phyloP scores from a whole-genome alignment of 1,140 invertebrate genomes.

The Hyphantria cunea region DNA sequence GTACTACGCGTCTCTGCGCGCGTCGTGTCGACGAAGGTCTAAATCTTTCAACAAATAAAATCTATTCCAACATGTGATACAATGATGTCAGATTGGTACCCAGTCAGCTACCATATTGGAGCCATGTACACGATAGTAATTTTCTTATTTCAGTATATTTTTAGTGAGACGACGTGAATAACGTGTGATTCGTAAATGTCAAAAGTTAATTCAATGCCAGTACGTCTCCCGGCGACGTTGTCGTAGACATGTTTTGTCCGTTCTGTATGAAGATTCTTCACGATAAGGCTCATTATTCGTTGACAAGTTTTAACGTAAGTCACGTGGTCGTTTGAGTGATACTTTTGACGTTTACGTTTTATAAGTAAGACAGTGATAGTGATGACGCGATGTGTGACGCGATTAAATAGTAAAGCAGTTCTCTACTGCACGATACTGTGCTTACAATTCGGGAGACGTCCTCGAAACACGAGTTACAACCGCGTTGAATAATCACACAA shows the following conservation, averaged over 20 bases:
- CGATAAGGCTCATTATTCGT: slow-evolving; percentile 67
- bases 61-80: slow-evolving; percentile 76
- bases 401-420: slow-evolving; percentile 22
- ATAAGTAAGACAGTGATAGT: slow-evolving; percentile 49
- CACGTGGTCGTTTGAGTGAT: slow-evolving; percentile 53
- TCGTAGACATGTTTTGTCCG: slow-evolving; percentile 52
- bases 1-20: slow-evolving; percentile 42
- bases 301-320: slow-evolving; percentile 72
- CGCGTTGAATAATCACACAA: slow-evolving; percentile 24
- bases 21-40: slow-evolving; percentile 43
- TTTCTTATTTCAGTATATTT: slow-evolving; percentile 75
- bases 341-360: slow-evolving; percentile 71
- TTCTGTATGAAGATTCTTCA: slow-evolving; percentile 63
- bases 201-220: slow-evolving; percentile 61
- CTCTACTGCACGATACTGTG: slow-evolving; percentile 5
- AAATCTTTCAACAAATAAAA: slow-evolving; percentile 68
- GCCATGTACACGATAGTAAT: slow-evolving; percentile 77
- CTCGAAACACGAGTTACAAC: slow-evolving; percentile 21
- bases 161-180: slow-evolving; percentile 67
- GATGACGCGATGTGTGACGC: slow-evolving; percentile 47
- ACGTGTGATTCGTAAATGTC: slow-evolving; percentile 76
- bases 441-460: slow-evolving; percentile 13
- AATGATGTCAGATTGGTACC: slow-evolving; percentile 71
- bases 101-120: slow-evolving; percentile 64
- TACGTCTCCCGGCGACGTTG: slow-evolving; percentile 31